Percentiles rank a stretch among this genome's conserved stretches.
Conservation (phyloP, 92 coral and sea anemone genomes). For the Galaxea fascicularis region DNA sequence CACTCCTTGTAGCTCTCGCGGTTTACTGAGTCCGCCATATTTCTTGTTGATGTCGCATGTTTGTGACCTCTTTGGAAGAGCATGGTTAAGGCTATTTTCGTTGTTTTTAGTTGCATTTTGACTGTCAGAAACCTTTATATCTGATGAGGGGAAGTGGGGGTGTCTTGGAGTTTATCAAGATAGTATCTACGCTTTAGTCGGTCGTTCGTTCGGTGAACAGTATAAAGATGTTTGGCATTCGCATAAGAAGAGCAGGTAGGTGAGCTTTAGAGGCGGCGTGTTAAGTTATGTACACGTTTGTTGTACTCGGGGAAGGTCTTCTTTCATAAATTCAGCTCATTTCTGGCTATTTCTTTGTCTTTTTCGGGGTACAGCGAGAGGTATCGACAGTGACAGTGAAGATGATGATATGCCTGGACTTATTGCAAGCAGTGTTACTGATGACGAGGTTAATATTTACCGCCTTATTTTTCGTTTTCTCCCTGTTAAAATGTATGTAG, state of each 20-base stretch:
- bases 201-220: constrained; percentile 27
- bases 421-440: constrained; percentile 22
- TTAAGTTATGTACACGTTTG: not conserved
- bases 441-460: constrained; percentile 21
- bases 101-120: not conserved
- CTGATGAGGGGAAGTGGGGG: not conserved
- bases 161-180: constrained; percentile 4
- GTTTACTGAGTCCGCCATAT: constrained; percentile 21
- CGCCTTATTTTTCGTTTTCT: not conserved
- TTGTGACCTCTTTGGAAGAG: constrained; percentile 6
- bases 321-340: not conserved
- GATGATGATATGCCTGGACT: constrained; percentile 15
- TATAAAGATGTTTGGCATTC: constrained; percentile 27
- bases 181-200: constrained; percentile 39
- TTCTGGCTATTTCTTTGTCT: not conserved
- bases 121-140: not conserved
- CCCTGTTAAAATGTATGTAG: not conserved
- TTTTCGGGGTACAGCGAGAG: not conserved
- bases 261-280: not conserved
- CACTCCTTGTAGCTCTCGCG: constrained; percentile 1
- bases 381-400: constrained; percentile 9
- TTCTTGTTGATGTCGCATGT: not conserved
- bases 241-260: constrained; percentile 38
- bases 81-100: constrained; percentile 7
- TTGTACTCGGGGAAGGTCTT: not conserved